Base-by-base conservation (phyloP, 2,888 invertebrate genomes). In the Imbricaverruca yamaguchii region DNA sequence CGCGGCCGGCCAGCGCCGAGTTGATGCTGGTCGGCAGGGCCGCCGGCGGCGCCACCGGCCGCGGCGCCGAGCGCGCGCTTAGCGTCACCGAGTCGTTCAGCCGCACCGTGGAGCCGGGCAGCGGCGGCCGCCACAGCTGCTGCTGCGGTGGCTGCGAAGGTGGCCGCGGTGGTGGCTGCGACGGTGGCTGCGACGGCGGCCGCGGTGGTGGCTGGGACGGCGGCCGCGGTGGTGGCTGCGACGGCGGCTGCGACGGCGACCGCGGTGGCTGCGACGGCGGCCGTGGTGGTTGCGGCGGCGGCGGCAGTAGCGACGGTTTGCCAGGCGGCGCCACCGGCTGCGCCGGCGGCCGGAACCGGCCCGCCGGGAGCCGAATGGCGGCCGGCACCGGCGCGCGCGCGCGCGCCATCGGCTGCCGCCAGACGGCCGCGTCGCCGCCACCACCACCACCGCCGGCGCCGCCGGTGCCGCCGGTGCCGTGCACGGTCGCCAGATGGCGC, bases 291-390 rank as follows among this genome's bases (percentile, higher is more conserved):
- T 93, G 0, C 93, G 91, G 65, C 93, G 93, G 81, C 93, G 93
- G 4, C 93, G 93, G 83, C 93, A 88, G 10, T 92, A 92, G 6
- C 93, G 93, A 82, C 93, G 87, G 82, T 93, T 92, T 86, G 92
- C 92, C 0, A 93, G 93, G 85, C 93, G 93, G 0, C 92, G 92
- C 85, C 91, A 92, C 0, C 93, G 92, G 86, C 93, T 92, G 67
- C 91, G 91, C 15, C 83, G 83, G n/a, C 81, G 67, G 11, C 81
- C 59, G 69, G 82, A 82, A 21, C 82, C 80, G 21, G 82, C 80
- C 13, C 65, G 74, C 55, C 57, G 39, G n/a, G 80, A 65, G 15
- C 83, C 81, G 61, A 81, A 81, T 11, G 80, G 78, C 8, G 80
- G 80, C 92, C 89, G 3, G 90, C 89, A 81, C 69, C 61, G 85